These are phyloP conservation scores for Ibidorhyncha struthersii DNA, from an alignment of 2,113 vertebrate species.

Conservation along the genomic window DNA sequence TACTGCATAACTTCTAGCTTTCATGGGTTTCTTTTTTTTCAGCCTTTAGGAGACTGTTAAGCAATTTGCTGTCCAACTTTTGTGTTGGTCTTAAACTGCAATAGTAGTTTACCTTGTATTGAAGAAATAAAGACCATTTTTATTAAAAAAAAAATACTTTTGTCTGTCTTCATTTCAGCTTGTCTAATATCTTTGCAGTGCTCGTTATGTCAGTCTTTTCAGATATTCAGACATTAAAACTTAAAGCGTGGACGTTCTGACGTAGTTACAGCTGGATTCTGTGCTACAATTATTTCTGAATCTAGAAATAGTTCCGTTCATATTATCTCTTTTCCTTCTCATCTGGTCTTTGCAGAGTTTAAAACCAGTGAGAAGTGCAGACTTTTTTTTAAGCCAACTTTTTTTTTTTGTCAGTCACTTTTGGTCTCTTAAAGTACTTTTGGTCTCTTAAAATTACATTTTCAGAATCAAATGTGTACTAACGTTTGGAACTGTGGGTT, in stretches of 20 bases:
- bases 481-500: not conserved
- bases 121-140: conserved; percentile 80
- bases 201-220: not conserved
- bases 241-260: not conserved
- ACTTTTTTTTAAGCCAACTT: not conserved
- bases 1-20: conserved; percentile 73
- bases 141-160: conserved; percentile 1
- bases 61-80: conserved; percentile 79
- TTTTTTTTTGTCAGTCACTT: not conserved
- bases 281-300: not conserved
- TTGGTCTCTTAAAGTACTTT: not conserved
- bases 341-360: not conserved
- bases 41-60: conserved; percentile 82
- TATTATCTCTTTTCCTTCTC: not conserved
- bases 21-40: conserved; percentile 69
- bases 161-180: conserved; percentile 51
- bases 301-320: not conserved
- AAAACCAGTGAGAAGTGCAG: not conserved
- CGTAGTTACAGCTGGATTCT: not conserved
- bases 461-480: not conserved
- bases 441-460: not conserved
- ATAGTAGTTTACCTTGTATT: conserved; percentile 80
- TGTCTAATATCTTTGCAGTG: not conserved
- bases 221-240: not conserved
- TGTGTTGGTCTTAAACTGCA: conserved; percentile 82